A percentile compares a stretch with the other conserved stretches of the same genome.
Conservation (phyloP, 92 coral and sea anemone species). For the Phymanthus crucifer region DNA sequence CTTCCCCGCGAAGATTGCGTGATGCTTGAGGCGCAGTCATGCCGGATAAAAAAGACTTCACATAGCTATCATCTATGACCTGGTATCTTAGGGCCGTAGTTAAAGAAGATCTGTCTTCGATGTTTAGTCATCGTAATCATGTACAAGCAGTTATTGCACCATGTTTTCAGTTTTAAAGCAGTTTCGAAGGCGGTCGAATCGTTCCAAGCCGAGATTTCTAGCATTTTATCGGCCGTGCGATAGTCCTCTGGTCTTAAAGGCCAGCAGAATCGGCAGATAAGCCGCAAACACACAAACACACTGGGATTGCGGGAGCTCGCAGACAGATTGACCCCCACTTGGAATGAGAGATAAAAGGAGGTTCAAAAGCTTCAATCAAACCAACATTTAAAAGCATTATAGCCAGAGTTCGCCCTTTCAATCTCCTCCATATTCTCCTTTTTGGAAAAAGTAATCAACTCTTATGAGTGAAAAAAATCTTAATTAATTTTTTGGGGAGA, state of each 20-base stretch:
- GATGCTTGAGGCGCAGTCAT: neutral
- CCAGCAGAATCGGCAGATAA: slow-evolving; percentile 5
- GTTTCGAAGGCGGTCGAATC: neutral
- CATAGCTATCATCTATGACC: neutral
- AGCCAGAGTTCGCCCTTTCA: neutral
- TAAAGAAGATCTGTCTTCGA: neutral
- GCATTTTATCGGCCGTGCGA: neutral
- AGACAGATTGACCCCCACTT: slow-evolving; percentile 13
- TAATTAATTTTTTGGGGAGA: no score
- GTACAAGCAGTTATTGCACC: neutral
- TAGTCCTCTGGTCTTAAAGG: neutral
- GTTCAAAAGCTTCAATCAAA: neutral
- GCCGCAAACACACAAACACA: slow-evolving; percentile 1
- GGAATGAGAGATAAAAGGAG: neutral
- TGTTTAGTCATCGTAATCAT: neutral
- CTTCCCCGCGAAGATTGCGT: neutral
- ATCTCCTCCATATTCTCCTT: neutral
- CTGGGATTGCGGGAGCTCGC: slow-evolving; percentile 2
- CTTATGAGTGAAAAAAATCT: neutral
- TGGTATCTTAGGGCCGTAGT: neutral
- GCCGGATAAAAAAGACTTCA: neutral
- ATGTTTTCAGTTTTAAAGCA: neutral
- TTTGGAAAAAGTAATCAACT: neutral
- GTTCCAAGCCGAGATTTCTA: neutral
- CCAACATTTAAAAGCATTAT: neutral